A percentile compares a stretch with the other conserved stretches of the same genome.
These are phyloP conservation scores for Condylostylus longicornis DNA, from an alignment of 1,140 invertebrate species.

Conservation along the genomic window DNA sequence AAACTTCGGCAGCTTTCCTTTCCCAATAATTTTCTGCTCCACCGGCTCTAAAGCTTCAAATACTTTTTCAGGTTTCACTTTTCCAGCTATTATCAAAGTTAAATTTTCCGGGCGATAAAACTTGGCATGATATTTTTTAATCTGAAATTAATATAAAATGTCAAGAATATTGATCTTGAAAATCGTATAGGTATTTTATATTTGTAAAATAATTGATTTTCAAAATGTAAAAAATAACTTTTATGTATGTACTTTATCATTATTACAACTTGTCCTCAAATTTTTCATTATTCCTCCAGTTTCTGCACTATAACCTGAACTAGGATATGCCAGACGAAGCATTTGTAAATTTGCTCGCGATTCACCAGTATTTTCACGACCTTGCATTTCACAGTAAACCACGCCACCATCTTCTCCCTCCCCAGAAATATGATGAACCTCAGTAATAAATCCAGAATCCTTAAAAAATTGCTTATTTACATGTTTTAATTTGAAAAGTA, in stretches of 20 bases:
- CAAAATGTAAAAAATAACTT: too few species aligned
- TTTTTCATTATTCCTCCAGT: conserved; percentile 75
- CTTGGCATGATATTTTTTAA: conserved; percentile 61
- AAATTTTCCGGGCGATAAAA: conserved; percentile 88
- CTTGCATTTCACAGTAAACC: conserved; percentile 90
- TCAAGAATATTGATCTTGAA: too few species aligned
- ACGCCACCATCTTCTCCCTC: conserved; percentile 80
- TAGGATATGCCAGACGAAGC: conserved; percentile 56
- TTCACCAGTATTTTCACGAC: conserved; percentile 65
- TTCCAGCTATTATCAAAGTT: conserved; percentile 67
- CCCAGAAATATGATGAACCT: conserved; percentile 81
- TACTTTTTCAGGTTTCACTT: conserved; percentile 58
- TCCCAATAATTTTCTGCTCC: conserved; percentile 62
- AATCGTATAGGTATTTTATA: too few species aligned
- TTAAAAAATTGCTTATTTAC: conserved; percentile 19
- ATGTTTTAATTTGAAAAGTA: background rate
- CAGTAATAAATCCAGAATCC: conserved; percentile 69
- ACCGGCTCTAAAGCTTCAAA: conserved; percentile 55
- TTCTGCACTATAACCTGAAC: conserved; percentile 65
- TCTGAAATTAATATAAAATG: conserved; percentile 35
- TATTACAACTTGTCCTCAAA: conserved; percentile 61
- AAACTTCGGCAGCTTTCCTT: conserved; percentile 38
- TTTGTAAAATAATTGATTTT: too few species aligned
- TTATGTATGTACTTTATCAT: conserved; percentile 70
- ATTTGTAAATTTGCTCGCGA: conserved; percentile 46